Evolutionary conservation across 1,140 invertebrate genomes (phyloP).

Genomic region (Artemia franciscana): DNA sequence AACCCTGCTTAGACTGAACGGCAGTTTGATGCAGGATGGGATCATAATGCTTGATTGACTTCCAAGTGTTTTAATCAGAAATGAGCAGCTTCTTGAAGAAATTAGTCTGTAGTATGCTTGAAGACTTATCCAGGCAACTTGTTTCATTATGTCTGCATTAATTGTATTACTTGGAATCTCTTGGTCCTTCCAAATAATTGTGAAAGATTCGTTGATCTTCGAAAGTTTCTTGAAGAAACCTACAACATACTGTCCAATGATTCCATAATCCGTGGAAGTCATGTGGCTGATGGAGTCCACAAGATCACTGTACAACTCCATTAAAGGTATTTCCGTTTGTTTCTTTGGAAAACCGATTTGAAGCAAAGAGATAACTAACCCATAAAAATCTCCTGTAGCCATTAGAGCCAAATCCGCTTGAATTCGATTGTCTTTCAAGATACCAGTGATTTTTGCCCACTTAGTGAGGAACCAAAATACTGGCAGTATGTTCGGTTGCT

Average conservation of each 20-base stretch:
- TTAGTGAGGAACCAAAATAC: neutral
- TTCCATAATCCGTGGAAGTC: neutral
- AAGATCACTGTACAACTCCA: neutral
- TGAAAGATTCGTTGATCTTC: neutral
- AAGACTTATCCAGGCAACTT: neutral
- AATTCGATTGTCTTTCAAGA: conserved; percentile 3
- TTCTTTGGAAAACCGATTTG: neutral
- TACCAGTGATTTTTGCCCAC: neutral
- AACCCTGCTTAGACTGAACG: neutral
- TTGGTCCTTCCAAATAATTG: neutral
- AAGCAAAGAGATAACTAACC: neutral
- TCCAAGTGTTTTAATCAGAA: neutral
- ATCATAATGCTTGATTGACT: neutral
- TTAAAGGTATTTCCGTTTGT: neutral
- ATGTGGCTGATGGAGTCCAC: neutral
- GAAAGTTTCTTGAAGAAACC: neutral
- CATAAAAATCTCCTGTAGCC: conserved; percentile 1
- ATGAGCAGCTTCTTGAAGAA: neutral
- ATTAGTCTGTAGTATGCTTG: neutral
- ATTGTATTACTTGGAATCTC: neutral
- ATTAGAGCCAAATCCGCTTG: neutral
- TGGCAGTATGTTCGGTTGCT: neutral
- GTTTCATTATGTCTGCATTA: neutral
- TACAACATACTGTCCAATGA: neutral
- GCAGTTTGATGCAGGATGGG: neutral